Conservation (phyloP, 2,113 vertebrate species). For the Miniopterus natalensis region DNA sequence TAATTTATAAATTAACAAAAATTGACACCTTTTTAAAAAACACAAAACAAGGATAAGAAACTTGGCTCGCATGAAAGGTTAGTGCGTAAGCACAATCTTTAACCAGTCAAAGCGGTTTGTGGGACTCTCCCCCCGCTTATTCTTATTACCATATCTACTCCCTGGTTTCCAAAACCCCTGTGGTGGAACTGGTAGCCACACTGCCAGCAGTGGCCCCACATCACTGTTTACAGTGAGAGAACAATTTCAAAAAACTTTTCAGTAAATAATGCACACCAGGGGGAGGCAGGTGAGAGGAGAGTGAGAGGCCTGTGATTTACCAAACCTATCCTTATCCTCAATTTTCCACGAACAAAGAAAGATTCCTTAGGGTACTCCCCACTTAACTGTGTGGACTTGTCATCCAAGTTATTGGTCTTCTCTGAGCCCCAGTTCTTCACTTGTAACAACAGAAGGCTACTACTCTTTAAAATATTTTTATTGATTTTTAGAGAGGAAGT, state of each 20-base stretch:
- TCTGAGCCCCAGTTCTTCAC: background rate
- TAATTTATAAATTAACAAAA: slow-evolving; percentile 51
- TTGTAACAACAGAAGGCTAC: background rate
- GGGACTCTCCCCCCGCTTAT: background rate
- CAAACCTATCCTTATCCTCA: background rate
- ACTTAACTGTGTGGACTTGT: background rate
- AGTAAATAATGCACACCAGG: background rate
- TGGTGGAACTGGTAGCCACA: background rate
- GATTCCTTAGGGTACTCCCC: background rate
- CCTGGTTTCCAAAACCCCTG: background rate
- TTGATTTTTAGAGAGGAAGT: background rate
- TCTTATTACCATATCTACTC: background rate
- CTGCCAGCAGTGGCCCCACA: background rate
- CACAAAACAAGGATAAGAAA: background rate
- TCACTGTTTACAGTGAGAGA: background rate
- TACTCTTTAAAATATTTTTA: background rate
- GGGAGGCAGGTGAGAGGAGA: background rate
- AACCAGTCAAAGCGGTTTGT: background rate
- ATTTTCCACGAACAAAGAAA: background rate
- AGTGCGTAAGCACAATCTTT: background rate
- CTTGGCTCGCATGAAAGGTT: background rate
- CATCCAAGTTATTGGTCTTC: background rate
- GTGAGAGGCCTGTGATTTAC: background rate
- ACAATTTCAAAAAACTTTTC: background rate
- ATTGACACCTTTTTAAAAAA: background rate